Percentiles rank a stretch among this genome's conserved stretches.
These are phyloP conservation scores for Mimachlamys varia DNA, from an alignment of 2,888 invertebrate genomes.

Conservation along the genomic window DNA sequence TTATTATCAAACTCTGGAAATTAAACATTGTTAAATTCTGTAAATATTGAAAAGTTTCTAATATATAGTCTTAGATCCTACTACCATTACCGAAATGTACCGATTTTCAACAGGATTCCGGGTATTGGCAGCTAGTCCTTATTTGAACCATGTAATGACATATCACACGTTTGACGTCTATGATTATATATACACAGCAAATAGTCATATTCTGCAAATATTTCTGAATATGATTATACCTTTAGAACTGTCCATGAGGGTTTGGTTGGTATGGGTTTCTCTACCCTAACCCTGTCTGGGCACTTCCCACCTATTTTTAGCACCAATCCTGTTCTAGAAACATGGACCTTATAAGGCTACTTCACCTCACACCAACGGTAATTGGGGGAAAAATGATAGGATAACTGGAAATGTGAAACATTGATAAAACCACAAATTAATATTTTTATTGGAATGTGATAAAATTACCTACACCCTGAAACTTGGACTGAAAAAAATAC, in stretches of 20 bases:
- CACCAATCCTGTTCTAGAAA: conserved; percentile 5
- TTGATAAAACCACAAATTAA: not conserved
- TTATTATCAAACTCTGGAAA: not conserved
- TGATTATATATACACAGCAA: too few relatives aligned
- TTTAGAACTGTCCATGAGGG: too few relatives aligned
- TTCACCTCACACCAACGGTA: not conserved
- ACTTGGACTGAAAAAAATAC: not conserved
- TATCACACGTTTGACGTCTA: too few relatives aligned
- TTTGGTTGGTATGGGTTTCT: not conserved
- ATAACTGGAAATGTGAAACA: not conserved
- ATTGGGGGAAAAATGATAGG: not conserved
- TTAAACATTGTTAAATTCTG: too few relatives aligned
- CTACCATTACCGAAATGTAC: too few relatives aligned
- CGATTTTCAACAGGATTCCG: too few relatives aligned
- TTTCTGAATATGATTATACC: too few relatives aligned
- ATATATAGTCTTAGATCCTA: too few relatives aligned
- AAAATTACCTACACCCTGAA: conserved; percentile 25
- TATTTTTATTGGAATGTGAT: not conserved
- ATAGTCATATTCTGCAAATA: too few relatives aligned
- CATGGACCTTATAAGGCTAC: not conserved
- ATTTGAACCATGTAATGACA: too few relatives aligned
- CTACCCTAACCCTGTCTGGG: not conserved
- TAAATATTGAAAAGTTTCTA: too few relatives aligned
- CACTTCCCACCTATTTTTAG: not conserved
- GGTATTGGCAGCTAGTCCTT: too few relatives aligned